Evolutionary conservation across 2,888 invertebrate species (phyloP).

Genomic region (Cancer borealis): DNA sequence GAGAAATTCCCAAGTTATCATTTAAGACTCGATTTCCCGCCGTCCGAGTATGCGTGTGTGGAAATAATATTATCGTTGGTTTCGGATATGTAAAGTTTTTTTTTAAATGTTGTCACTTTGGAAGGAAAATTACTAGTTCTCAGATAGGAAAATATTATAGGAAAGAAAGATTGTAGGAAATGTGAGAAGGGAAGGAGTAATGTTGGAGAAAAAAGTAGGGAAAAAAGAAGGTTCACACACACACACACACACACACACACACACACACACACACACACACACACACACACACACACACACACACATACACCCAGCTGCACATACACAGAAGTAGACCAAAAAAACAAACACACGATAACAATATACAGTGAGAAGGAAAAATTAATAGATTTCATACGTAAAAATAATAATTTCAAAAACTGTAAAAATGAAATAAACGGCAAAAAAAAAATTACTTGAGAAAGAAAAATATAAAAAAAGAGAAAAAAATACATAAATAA

Average conservation of each 20-base stretch:
- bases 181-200: background rate
- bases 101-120: no score
- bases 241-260: slow-evolving; percentile 31
- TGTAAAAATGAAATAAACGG: background rate
- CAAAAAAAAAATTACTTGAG: background rate
- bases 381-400: no score
- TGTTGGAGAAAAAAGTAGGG: background rate
- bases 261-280: slow-evolving; percentile 14
- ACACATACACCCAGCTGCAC: background rate
- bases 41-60: no score
- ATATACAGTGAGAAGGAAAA: background rate
- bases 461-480: background rate
- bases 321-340: no score
- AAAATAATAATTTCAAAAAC: background rate
- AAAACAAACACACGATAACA: background rate
- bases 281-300: slow-evolving; percentile 46
- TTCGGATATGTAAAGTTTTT: no score
- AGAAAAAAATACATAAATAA: background rate
- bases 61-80: no score
- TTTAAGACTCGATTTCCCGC: background rate
- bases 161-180: background rate
- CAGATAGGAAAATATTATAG: no score
- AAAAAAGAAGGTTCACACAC: slow-evolving; percentile 32
- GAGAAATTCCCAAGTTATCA: background rate
- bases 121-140: no score